phyloP scores from a whole-genome alignment of 2,797 vertebrate genomes.

The Phrynocephalus forsythii region DNA sequence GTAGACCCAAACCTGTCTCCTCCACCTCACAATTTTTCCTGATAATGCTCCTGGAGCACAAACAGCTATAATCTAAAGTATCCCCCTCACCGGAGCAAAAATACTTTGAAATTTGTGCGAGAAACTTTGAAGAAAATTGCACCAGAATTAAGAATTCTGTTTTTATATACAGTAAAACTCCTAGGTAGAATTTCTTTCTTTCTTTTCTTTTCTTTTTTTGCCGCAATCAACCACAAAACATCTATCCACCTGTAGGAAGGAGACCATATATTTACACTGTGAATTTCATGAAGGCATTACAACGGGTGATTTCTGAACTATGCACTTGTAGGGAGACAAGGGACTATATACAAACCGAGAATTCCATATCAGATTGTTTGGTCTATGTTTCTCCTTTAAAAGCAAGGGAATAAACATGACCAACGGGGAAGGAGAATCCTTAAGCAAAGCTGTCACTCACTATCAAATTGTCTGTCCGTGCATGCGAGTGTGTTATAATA shows the following conservation, averaged over 20 bases:
- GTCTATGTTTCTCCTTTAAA: constrained; percentile 70
- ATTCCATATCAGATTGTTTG: constrained; percentile 72
- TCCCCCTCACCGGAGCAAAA: not conserved
- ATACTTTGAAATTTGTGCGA: no score
- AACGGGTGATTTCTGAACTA: constrained; percentile 42
- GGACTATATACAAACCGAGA: constrained; percentile 62
- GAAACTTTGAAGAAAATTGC: not conserved
- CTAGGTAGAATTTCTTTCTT: not conserved
- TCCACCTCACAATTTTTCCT: no score
- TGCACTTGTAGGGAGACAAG: constrained; percentile 61
- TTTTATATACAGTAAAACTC: not conserved
- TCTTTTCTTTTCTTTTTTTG: not conserved
- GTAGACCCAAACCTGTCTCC: not conserved
- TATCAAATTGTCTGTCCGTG: constrained; percentile 20
- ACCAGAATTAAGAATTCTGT: not conserved
- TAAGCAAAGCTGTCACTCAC: constrained; percentile 62
- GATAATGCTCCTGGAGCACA: not conserved
- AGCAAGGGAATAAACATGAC: constrained; percentile 58
- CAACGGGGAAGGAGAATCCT: constrained; percentile 63
- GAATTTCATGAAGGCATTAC: constrained; percentile 59
- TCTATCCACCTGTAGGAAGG: constrained; percentile 13
- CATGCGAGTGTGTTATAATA: no score
- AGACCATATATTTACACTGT: constrained; percentile 36
- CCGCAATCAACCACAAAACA: constrained; percentile 11
- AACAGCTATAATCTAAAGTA: not conserved